Conservation (phyloP, 1,140 invertebrate species). For the Gonatopus flavifemur region DNA sequence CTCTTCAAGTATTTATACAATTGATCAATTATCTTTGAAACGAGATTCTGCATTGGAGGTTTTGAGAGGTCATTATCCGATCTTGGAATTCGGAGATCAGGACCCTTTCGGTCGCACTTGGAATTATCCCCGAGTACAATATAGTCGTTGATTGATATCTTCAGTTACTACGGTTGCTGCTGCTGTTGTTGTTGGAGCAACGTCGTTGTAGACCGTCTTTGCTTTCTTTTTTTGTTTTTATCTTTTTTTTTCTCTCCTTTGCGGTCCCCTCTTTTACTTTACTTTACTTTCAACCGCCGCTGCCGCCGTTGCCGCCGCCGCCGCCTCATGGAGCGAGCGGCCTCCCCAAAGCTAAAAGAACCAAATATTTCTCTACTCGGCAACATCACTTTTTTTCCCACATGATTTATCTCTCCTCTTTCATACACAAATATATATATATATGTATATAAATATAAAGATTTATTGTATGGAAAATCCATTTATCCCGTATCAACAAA, state of each 20-base stretch:
- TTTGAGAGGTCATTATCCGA: slow-evolving; percentile 39
- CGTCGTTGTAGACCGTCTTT: slow-evolving; percentile 14
- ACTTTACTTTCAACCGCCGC: neutral
- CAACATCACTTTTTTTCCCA: no score
- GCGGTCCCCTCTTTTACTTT: neutral
- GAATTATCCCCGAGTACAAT: slow-evolving; percentile 47
- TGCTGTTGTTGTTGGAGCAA: slow-evolving; percentile 11
- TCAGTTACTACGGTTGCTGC: slow-evolving; percentile 39
- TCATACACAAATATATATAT: no score
- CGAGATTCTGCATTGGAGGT: no score
- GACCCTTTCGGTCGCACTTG: slow-evolving; percentile 45
- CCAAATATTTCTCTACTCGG: slow-evolving; percentile 36
- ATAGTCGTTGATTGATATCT: slow-evolving; percentile 48
- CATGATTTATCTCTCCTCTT: slow-evolving; percentile 42
- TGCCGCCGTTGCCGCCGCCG: neutral
- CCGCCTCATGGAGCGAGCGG: slow-evolving; percentile 28
- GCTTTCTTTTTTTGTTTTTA: slow-evolving; percentile 1
- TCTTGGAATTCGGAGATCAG: slow-evolving; percentile 47
- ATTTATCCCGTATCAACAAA: no score
- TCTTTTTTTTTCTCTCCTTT: slow-evolving; percentile 8
- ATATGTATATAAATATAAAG: no score
- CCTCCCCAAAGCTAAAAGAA: slow-evolving; percentile 27
- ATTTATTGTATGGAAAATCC: no score
- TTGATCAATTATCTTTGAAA: no score
- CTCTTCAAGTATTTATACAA: no score